These are phyloP conservation scores for Knipowitschia caucasica DNA, from an alignment of 2,797 vertebrate genomes.

Conservation along the genomic window DNA sequence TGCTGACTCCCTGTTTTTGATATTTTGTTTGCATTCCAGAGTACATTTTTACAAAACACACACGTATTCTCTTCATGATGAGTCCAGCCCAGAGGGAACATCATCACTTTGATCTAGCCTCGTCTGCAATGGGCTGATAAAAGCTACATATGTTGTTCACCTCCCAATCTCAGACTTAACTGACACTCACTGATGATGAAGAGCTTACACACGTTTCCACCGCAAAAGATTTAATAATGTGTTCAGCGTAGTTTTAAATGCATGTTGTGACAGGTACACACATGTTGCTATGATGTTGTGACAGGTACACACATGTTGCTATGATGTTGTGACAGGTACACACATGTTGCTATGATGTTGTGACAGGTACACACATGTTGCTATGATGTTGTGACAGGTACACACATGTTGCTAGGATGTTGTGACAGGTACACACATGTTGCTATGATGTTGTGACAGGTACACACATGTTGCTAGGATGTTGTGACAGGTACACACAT, in stretches of 20 bases:
- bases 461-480: not conserved
- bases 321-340: no score
- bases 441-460: no score
- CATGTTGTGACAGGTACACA: no score
- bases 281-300: not conserved
- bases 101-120: conserved; percentile 30
- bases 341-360: not conserved
- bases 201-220: not conserved
- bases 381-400: no score
- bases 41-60: conserved; percentile 23
- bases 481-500: not conserved
- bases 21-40: conserved; percentile 49
- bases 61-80: conserved; percentile 27
- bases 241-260: not conserved
- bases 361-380: no score
- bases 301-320: no score
- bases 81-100: conserved; percentile 17
- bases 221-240: not conserved
- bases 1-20: conserved; percentile 35
- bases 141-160: conserved; percentile 29
- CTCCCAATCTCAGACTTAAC: conserved; percentile 29
- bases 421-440: no score
- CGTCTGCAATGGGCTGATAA: conserved; percentile 23
- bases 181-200: conserved; percentile 3
- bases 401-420: not conserved